Conservation (phyloP, 1,140 invertebrate genomes). For the Whitmania pigra region DNA sequence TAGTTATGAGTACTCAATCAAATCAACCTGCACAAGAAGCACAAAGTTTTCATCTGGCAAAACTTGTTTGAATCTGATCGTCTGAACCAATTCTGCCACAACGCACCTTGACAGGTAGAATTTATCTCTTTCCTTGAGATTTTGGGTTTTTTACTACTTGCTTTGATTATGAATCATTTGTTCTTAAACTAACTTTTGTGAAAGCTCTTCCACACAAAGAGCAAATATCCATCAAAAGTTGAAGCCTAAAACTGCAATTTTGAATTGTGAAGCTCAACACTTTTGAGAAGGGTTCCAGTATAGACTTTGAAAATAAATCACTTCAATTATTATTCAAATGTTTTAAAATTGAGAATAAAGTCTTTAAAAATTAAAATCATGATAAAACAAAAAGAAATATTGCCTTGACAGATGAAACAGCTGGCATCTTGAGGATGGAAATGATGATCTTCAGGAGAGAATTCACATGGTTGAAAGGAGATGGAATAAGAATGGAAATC, state of each 20-base stretch:
- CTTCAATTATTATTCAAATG: too few species aligned
- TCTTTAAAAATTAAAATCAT: neutral
- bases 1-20: constrained; percentile 16
- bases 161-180: neutral
- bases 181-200: constrained; percentile 39
- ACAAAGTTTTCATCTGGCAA: constrained; percentile 88
- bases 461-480: constrained; percentile 54
- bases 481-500: constrained; percentile 57
- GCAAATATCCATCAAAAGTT: constrained; percentile 72
- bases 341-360: constrained; percentile 27
- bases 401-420: constrained; percentile 65
- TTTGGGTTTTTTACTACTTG: neutral
- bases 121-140: constrained; percentile 73
- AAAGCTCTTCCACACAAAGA: constrained; percentile 76
- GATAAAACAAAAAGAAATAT: constrained; percentile 11
- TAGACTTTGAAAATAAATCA: constrained; percentile 43
- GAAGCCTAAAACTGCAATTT: constrained; percentile 69
- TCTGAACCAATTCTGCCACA: constrained; percentile 83
- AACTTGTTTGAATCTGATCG: constrained; percentile 81
- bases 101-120: constrained; percentile 73
- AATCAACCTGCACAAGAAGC: constrained; percentile 64
- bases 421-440: constrained; percentile 68
- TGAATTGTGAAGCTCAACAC: constrained; percentile 78
- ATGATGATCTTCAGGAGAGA: constrained; percentile 71
- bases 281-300: constrained; percentile 91